Evolutionary conservation across 2,888 invertebrate species (phyloP), one percentile per base, ranked within the genome.

Genomic region (Yponomeuta sedellus): DNA sequence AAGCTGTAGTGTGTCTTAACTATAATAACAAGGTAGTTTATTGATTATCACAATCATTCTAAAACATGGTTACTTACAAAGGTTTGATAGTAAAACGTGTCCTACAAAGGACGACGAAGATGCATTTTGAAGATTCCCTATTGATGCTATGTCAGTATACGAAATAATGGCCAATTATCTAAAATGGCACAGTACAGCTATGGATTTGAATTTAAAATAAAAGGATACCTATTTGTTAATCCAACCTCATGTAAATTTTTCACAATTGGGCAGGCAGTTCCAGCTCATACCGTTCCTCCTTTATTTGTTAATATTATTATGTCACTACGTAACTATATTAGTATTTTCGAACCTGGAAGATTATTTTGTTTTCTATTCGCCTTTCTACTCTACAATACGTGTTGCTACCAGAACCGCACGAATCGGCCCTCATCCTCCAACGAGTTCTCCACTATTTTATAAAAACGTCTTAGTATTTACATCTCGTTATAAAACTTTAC

Each of bases 391-490:
- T 44, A 63, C 63, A 52, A 44, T 40, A 63, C 63, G 40, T 52
- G 22, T 63, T 8, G 11, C 25, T 11, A 62, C 11, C 20, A 63
- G 63, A 52, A 40, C 52, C 12, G 44, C 19, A 34, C 5, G 58
- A 0, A 8, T 6, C 34, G 34, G 34, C 34, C 34, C 34, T 8
- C 34, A 34, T 58, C 20, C 58, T 59, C 59, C 25, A 20, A 10
- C 3, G 59, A 25, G 20, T 62, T 19, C 44, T 19, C 62, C 39
- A 63, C 44, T 79, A 79, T 74, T 77, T 77, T 81, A 83, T 75
- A 82, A 78, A 34, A 79, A 77, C 25, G 77, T 75, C 75, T 76
- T 77, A 77, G 81, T 86, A 87, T 88, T 78, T 85, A 88, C 87
- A 88, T 73, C 71, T 72, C 76, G 76, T 76, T 77, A 79, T 78